Percentiles rank a stretch among this genome's conserved stretches.
Conservation (phyloP, 2,888 invertebrate genomes). For the Arctia plantaginis region DNA sequence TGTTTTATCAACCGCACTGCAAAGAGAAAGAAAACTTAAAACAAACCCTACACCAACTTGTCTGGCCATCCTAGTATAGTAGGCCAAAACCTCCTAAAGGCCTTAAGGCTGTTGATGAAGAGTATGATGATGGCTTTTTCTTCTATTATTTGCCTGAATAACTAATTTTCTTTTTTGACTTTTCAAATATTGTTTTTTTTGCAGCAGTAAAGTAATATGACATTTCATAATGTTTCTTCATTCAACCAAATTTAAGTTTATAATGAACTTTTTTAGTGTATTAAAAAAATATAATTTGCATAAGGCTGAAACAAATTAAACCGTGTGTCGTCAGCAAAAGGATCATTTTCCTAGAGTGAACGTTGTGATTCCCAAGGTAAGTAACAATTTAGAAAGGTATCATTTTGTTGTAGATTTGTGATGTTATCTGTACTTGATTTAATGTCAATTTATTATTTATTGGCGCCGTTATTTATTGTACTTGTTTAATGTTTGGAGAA, state of each 20-base stretch:
- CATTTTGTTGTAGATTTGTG: slow-evolving; percentile 24
- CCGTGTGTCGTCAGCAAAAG: background rate
- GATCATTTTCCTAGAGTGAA: slow-evolving; percentile 21
- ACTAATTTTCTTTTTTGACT: background rate
- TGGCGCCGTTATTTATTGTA: slow-evolving; percentile 20
- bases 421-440: slow-evolving; percentile 34
- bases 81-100: too few relatives aligned
- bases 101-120: too few relatives aligned
- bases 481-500: slow-evolving; percentile 14
- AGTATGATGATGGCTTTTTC: too few relatives aligned
- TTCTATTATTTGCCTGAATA: too few relatives aligned
- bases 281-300: background rate
- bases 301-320: background rate
- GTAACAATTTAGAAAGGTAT: slow-evolving; percentile 37
- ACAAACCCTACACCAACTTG: too few relatives aligned
- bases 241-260: background rate
- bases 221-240: too few relatives aligned
- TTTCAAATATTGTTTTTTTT: too few relatives aligned
- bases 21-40: too few relatives aligned
- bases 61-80: too few relatives aligned
- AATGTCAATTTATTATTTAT: slow-evolving; percentile 26
- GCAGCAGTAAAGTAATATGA: background rate
- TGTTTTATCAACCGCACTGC: too few relatives aligned
- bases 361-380: slow-evolving; percentile 22
- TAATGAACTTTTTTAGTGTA: background rate